A percentile compares a stretch with the other conserved stretches of the same genome.
These are phyloP conservation scores for Hyposoter didymator DNA, from an alignment of 2,888 invertebrate species.

Conservation along the genomic window DNA sequence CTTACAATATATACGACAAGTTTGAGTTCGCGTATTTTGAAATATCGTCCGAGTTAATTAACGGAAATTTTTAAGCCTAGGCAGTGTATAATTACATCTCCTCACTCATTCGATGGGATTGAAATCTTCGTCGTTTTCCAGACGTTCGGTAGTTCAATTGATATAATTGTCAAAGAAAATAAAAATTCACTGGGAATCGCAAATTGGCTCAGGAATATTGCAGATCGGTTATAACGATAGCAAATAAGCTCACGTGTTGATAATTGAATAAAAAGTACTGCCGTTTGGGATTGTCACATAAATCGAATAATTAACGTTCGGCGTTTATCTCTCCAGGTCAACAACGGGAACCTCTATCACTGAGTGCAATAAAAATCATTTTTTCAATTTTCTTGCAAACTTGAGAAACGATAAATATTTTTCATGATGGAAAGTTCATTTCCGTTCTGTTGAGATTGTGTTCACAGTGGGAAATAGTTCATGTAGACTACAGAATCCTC, in stretches of 20 bases:
- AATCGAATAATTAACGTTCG: not conserved
- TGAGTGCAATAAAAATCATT: not conserved
- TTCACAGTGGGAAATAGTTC: not conserved
- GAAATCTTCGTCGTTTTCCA: not conserved
- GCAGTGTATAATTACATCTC: not conserved
- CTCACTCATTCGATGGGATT: not conserved
- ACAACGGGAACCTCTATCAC: not conserved
- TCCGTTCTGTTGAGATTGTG: not conserved
- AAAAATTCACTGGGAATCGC: not conserved
- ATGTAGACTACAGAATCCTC: not conserved
- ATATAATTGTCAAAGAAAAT: not conserved
- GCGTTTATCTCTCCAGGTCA: not conserved
- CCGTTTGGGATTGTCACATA: not conserved
- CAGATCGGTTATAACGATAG: not conserved
- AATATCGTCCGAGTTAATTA: not conserved
- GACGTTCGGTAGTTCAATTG: not conserved
- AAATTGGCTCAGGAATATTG: not conserved
- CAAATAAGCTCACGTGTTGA: not conserved
- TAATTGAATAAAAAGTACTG: not conserved
- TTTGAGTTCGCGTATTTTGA: not conserved
- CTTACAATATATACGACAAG: not conserved
- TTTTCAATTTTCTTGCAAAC: not conserved
- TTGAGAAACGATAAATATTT: not conserved
- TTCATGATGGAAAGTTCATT: not conserved
- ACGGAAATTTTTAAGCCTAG: not conserved